Base-by-base conservation (phyloP, 2,888 invertebrate genomes). In the Drosophila prolongata region DNA sequence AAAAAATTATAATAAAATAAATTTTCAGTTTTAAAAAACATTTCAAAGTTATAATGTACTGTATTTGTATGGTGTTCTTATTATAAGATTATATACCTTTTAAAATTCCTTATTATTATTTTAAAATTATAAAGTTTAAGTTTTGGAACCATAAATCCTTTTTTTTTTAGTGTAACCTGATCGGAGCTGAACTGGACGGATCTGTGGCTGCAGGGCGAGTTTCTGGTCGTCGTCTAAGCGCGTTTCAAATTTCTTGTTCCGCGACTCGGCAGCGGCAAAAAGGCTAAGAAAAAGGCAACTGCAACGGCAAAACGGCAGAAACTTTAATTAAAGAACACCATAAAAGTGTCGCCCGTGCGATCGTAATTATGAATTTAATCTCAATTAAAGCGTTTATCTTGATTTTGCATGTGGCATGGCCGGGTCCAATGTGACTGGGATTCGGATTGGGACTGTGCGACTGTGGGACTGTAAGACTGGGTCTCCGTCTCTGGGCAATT, bases 341-440 rank as follows among this genome's bases (percentile, higher is more conserved):
- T 91, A 90, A 91, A 91, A 91, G 89, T 91, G 91, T 91, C 91
- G 90, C 90, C 86, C 84, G 85, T 78, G 85, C 85, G 90, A 90
- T 90, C 91, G 91, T 91, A 91, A 91, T 91, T 91, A 91, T 91
- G 91, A 91, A 91, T 91, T 91, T 91, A 91, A 91, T 91, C 91
- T 91, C 90, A 90, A 91, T 91, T 91, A 90, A 82, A 82, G 78
- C 78, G 84, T 81, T 87, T 90, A 89, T 89, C 88, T 89, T 82
- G 88, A 88, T 88, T 78, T 82, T 78, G 62, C 79, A 76, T 56
- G 60, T 67, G 76, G 59, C 52, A 42, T 24, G n/a, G 37, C 53
- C 46, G 14, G 54, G 34, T 53, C 52, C 35, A 34, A 34, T 50
- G 40, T 13, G 42, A n/a, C n/a, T 35, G 19, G 5, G 16, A 35